Percentiles rank a stretch among this genome's conserved stretches.
Conservation (phyloP, 1,140 invertebrate species). For the Sycobia sp. region DNA sequence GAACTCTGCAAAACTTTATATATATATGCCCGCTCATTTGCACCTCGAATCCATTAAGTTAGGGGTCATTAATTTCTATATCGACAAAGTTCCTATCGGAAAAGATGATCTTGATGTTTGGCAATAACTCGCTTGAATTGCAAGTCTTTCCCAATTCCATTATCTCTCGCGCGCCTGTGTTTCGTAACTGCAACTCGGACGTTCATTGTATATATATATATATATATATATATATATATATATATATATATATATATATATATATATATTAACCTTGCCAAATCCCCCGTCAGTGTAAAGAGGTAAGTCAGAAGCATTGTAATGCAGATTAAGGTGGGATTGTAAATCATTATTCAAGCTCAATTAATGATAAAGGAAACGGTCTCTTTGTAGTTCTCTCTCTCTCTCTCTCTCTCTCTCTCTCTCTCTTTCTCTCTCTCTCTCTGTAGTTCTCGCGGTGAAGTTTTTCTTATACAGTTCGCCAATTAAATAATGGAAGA, state of each 20-base stretch:
- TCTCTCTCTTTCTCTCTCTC: too few species aligned
- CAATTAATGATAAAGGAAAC: background rate
- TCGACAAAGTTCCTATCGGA: constrained; percentile 22
- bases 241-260: too few species aligned
- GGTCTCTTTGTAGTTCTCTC: too few species aligned
- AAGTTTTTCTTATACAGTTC: too few species aligned
- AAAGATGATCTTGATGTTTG: constrained; percentile 30
- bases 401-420: too few species aligned
- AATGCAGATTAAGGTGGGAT: constrained; percentile 1
- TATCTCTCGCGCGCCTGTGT: background rate
- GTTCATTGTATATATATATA: constrained; percentile 12
- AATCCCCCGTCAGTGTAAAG: background rate
- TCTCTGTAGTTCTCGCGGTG: too few species aligned
- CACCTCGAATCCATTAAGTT: constrained; percentile 27
- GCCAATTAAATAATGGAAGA: too few species aligned
- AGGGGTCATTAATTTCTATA: constrained; percentile 32
- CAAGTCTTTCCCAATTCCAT: constrained; percentile 24
- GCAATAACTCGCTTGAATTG: constrained; percentile 22
- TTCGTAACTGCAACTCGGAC: constrained; percentile 13
- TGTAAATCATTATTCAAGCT: constrained; percentile 5
- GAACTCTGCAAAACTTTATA: too few species aligned
- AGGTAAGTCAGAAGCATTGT: background rate
- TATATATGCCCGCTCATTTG: constrained; percentile 20
- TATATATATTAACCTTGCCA: background rate
- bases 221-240: too few species aligned